These are phyloP conservation scores for Ametastegia equiseti DNA, from an alignment of 2,888 invertebrate genomes.

Conservation along the genomic window DNA sequence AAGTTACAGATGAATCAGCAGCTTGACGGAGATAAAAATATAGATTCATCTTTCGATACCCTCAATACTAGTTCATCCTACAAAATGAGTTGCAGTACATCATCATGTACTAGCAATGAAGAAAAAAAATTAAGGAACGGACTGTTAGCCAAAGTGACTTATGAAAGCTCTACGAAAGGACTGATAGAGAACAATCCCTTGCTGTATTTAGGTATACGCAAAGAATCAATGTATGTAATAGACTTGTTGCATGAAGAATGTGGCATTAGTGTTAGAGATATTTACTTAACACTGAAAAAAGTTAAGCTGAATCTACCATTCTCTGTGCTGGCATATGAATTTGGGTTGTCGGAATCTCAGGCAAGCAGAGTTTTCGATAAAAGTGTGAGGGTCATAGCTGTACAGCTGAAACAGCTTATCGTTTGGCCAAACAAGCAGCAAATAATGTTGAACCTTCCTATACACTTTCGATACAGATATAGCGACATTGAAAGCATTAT, in stretches of 20 bases:
- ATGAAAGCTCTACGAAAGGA: conserved; percentile 30
- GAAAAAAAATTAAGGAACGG: not conserved
- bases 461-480: conserved; percentile 26
- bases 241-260: conserved; percentile 31
- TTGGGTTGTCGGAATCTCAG: conserved; percentile 49
- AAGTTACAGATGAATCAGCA: conserved; percentile 1
- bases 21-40: not conserved
- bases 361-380: conserved; percentile 36
- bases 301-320: conserved; percentile 43
- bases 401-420: conserved; percentile 40
- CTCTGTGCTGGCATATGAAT: conserved; percentile 43
- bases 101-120: not conserved
- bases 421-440: conserved; percentile 44
- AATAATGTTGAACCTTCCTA: conserved; percentile 28
- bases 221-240: conserved; percentile 48
- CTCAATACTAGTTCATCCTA: conserved; percentile 20
- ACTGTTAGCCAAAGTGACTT: conserved; percentile 8
- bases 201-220: conserved; percentile 40
- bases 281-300: conserved; percentile 44
- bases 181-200: conserved; percentile 49
- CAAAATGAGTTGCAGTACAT: not conserved
- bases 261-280: conserved; percentile 31
- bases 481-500: conserved; percentile 35
- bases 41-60: conserved; percentile 13
- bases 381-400: conserved; percentile 32